Conservation (phyloP, 2,888 invertebrate genomes). For the Zelleria hepariella region DNA sequence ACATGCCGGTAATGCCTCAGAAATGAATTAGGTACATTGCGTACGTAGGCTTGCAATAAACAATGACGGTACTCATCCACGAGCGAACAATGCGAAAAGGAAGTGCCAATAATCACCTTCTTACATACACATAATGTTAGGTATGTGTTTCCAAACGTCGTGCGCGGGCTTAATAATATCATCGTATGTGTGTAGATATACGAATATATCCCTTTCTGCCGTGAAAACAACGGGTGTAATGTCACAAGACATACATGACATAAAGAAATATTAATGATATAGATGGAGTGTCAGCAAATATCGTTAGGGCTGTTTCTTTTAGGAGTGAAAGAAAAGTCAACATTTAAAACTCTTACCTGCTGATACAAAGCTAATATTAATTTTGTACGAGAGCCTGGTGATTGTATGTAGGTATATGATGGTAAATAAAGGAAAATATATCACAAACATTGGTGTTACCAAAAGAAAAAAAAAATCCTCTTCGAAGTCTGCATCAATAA, state of each 20-base stretch:
- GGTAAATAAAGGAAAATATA: no score
- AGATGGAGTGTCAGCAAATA: neutral
- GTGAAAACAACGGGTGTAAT: neutral
- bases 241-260: neutral
- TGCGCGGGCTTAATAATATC: neutral
- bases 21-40: neutral
- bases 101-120: neutral
- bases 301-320: no score
- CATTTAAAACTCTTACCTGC: neutral
- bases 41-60: neutral
- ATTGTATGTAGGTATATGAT: no score
- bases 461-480: no score
- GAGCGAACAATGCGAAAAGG: neutral
- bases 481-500: no score
- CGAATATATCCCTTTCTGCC: neutral
- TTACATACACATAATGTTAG: neutral
- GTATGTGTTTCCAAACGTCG: neutral
- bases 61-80: neutral
- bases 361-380: no score
- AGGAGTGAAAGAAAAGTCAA: no score
- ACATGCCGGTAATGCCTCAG: neutral
- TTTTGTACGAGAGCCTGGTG: no score
- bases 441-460: no score
- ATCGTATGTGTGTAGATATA: neutral
- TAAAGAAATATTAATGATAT: neutral